Conservation (phyloP, 2,797 vertebrate species). For the Prionace glauca region DNA sequence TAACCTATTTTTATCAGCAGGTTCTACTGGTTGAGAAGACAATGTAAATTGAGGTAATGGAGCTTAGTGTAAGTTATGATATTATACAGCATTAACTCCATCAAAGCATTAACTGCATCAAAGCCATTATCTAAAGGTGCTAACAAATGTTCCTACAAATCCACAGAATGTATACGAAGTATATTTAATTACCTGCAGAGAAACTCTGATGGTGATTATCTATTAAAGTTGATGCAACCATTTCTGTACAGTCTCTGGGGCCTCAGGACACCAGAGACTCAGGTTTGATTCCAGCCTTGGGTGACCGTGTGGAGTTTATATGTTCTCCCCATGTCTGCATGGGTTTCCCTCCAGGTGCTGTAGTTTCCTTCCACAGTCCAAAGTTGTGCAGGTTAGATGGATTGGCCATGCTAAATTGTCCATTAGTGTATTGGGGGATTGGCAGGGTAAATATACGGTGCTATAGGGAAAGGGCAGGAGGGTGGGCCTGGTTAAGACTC, state of each 20-base stretch:
- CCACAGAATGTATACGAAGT: not conserved
- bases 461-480: too few relatives aligned
- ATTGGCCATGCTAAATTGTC: too few relatives aligned
- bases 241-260: not conserved
- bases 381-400: too few relatives aligned
- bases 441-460: too few relatives aligned
- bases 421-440: too few relatives aligned
- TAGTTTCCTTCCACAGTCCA: too few relatives aligned
- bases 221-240: not conserved
- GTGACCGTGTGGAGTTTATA: too few relatives aligned
- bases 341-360: too few relatives aligned
- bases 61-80: not conserved
- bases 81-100: not conserved
- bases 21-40: not conserved
- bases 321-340: too few relatives aligned
- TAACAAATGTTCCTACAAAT: not conserved
- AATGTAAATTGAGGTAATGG: not conserved
- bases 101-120: slow-evolving; percentile 9
- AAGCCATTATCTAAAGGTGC: not conserved
- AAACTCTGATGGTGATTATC: not conserved
- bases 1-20: not conserved
- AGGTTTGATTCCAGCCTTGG: too few relatives aligned
- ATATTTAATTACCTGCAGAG: not conserved
- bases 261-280: too few relatives aligned
- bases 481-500: too few relatives aligned